Conservation (phyloP, 2,888 invertebrate species). For the Andrena minutula region DNA sequence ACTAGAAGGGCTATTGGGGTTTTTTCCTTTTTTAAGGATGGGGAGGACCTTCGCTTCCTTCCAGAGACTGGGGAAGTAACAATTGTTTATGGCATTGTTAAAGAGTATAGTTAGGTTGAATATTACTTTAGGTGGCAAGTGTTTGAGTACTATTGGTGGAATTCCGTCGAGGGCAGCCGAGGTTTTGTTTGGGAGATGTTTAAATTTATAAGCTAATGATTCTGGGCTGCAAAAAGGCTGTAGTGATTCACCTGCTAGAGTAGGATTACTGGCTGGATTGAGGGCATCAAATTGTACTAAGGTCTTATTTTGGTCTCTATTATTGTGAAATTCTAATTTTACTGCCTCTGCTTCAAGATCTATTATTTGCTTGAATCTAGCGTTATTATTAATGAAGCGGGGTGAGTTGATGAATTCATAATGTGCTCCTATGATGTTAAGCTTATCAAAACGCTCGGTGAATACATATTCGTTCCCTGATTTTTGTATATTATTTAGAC, state of each 20-base stretch:
- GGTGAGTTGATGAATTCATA: not conserved
- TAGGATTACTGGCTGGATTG: not conserved
- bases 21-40: constrained; percentile 36
- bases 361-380: not conserved
- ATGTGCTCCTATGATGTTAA: not conserved
- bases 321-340: not conserved
- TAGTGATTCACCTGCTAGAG: not conserved
- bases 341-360: not conserved
- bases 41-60: constrained; percentile 54
- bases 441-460: too few species aligned
- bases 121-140: not conserved
- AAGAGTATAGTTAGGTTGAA: not conserved
- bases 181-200: not conserved
- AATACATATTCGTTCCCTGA: too few species aligned
- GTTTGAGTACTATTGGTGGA: too few species aligned
- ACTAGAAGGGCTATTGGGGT: not conserved
- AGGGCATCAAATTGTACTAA: not conserved
- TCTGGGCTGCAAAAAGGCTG: not conserved
- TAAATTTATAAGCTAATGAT: not conserved
- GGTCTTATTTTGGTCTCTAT: too few species aligned
- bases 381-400: not conserved
- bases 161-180: not conserved
- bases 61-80: constrained; percentile 32
- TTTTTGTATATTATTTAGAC: too few species aligned
- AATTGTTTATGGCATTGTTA: not conserved